A percentile compares a stretch with the other conserved stretches of the same genome.
Conservation (phyloP, 2,797 vertebrate genomes). For the Arrhamphus sclerolepis region DNA sequence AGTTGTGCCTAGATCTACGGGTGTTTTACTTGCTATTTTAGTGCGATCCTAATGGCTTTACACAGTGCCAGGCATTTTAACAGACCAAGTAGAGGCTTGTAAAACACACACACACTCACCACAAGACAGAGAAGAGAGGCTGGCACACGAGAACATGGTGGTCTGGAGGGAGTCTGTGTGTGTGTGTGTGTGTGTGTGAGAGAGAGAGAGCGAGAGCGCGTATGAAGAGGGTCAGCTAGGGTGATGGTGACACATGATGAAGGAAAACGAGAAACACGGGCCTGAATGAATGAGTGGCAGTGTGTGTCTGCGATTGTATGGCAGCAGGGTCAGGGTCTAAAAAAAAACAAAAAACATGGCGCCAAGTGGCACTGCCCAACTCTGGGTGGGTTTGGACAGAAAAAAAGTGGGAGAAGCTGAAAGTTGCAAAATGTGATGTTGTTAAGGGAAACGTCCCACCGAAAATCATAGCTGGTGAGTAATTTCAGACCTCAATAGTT, state of each 20-base stretch:
- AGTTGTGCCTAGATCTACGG: not conserved
- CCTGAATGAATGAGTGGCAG: slow-evolving; percentile 62
- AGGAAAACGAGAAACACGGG: slow-evolving; percentile 61
- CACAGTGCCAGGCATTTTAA: slow-evolving; percentile 75
- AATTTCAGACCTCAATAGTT: slow-evolving; percentile 22
- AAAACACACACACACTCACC: slow-evolving; percentile 70
- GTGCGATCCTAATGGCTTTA: slow-evolving; percentile 73
- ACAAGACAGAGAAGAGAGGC: slow-evolving; percentile 66
- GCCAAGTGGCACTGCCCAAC: slow-evolving; percentile 56
- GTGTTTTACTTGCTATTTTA: slow-evolving; percentile 74
- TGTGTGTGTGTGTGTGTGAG: not conserved
- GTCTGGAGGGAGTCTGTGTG: slow-evolving; percentile 54
- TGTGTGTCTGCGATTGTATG: slow-evolving; percentile 60
- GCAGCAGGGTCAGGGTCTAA: slow-evolving; percentile 52
- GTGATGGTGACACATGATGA: slow-evolving; percentile 70
- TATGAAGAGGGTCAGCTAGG: slow-evolving; percentile 66
- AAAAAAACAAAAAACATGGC: slow-evolving; percentile 47
- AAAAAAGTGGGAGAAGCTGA: slow-evolving; percentile 32
- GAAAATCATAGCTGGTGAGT: slow-evolving; percentile 16
- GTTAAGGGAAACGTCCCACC: slow-evolving; percentile 46
- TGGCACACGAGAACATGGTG: slow-evolving; percentile 60
- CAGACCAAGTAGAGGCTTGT: slow-evolving; percentile 70
- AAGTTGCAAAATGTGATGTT: slow-evolving; percentile 41
- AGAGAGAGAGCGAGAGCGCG: slow-evolving; percentile 26
- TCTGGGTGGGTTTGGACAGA: slow-evolving; percentile 52